Conservation (phyloP, 2,797 vertebrate species). For the Siniperca obscura region DNA sequence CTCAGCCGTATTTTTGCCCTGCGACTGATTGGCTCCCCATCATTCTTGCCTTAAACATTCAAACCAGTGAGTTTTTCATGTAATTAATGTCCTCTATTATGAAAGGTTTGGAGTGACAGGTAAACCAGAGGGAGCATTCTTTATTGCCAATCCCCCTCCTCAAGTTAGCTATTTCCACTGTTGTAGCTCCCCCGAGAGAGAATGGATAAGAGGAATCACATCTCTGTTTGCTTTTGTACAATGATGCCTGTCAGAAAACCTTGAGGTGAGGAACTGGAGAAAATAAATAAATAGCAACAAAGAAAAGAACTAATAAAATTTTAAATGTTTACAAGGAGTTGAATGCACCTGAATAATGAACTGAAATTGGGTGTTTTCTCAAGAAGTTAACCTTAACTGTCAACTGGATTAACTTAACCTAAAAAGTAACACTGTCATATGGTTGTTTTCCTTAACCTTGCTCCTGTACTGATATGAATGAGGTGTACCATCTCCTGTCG, state of each 20-base stretch:
- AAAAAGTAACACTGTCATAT: neutral
- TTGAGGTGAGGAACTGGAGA: constrained; percentile 43
- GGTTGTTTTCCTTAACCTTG: constrained; percentile 85
- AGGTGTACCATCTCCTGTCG: constrained; percentile 96
- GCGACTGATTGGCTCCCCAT: constrained; percentile 56
- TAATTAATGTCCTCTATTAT: constrained; percentile 74
- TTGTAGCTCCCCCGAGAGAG: constrained; percentile 65
- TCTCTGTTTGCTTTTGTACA: constrained; percentile 70
- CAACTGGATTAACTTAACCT: constrained; percentile 16
- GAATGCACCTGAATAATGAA: constrained; percentile 26
- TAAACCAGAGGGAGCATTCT: constrained; percentile 74
- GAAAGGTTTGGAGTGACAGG: constrained; percentile 74
- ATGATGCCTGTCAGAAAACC: constrained; percentile 75
- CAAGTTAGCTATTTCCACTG: constrained; percentile 70
- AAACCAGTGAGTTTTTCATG: constrained; percentile 59
- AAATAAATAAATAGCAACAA: constrained; percentile 42
- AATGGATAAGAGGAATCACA: constrained; percentile 67
- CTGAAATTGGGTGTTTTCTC: constrained; percentile 3
- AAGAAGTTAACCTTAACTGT: constrained; percentile 15
- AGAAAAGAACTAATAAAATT: constrained; percentile 40
- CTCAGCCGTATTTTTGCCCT: constrained; percentile 54
- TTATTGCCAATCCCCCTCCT: constrained; percentile 67
- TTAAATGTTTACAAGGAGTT: constrained; percentile 43
- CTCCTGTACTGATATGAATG: constrained; percentile 90
- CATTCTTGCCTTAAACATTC: constrained; percentile 68